Evolutionary conservation across 2,113 vertebrate species (phyloP), one percentile per base, ranked within the genome.

Genomic region (Equus przewalskii): DNA sequence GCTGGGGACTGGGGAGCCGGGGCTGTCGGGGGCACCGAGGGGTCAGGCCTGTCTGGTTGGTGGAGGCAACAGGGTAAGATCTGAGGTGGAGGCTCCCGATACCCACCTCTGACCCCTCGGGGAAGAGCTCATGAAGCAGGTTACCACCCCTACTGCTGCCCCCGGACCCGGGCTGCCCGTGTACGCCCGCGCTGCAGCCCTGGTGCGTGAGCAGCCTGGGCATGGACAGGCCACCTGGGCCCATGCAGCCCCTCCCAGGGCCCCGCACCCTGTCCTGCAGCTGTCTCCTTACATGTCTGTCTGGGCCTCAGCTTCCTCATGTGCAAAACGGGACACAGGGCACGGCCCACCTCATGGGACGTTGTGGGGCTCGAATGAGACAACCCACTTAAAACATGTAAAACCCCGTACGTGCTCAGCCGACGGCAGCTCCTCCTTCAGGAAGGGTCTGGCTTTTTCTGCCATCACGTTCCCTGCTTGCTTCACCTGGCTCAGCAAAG

Each of bases 131-230:
- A 65, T 19, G 1, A 16, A 78, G 49, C 19, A 7, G 7, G 56
- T 41, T 3, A 16, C 12, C 46, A 0, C 18, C 13, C 51, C 79
- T 24, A 2, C 72, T 0, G 1, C 14, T n/a, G 67, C 22, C 54
- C 67, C 56, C 78, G 19, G 58, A 16, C 58, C 26, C 2, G 19
- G 44, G 67, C 12, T 0, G 69, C 69, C 24, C 19, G 0, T 49
- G 6, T 0, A 69, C 0, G 16, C 16, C 12, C 6, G 8, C 21
- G 3, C 82, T 28, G 11, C 7, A 14, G 5, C 73, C 79, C 28
- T 8, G 44, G 75, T 9, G 3, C 0, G 0, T 0, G 11, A 51
- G 28, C 72, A 6, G 7, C 41, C 33, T 0, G 8, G 15, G 36
- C 28, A 14, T 1, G 15, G 24, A 24, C 46, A n/a, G 65, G 49